phyloP scores from a whole-genome alignment of 2,113 vertebrate species.

The Cnemophilus loriae region DNA sequence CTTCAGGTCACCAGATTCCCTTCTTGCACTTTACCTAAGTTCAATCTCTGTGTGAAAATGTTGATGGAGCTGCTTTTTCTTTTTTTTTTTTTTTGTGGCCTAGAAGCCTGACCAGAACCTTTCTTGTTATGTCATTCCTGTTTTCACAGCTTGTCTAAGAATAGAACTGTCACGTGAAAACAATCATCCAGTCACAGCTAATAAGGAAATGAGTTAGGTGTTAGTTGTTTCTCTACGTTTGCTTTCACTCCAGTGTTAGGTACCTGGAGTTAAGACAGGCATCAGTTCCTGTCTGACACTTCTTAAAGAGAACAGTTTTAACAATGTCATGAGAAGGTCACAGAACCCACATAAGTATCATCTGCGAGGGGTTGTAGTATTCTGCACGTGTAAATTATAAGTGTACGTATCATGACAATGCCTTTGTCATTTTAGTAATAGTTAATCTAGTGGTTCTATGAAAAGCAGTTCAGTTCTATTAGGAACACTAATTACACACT shows the following conservation, averaged over 20 bases:
- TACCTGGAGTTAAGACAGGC: not conserved
- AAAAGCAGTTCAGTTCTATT: conserved; percentile 51
- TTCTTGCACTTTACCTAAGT: not conserved
- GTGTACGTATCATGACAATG: not conserved
- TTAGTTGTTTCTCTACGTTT: not conserved
- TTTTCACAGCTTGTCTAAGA: not conserved
- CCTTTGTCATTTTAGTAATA: conserved; percentile 36
- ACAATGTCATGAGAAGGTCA: not conserved
- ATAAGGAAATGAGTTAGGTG: not conserved
- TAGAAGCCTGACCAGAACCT: not conserved
- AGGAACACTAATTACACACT: conserved; percentile 22
- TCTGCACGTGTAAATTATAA: not conserved
- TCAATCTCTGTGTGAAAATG: not conserved
- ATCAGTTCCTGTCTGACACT: not conserved
- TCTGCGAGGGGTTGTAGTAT: not conserved
- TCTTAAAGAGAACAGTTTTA: not conserved
- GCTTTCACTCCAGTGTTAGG: not conserved
- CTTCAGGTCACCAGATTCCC: not conserved
- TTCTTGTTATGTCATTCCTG: not conserved
- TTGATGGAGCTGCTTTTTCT: not conserved
- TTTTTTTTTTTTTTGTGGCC: not conserved
- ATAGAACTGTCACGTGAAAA: not conserved
- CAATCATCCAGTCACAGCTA: not conserved
- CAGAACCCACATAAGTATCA: not conserved
- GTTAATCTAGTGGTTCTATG: conserved; percentile 35